These are phyloP conservation scores for Nettapus auritus DNA, from an alignment of 2,113 vertebrate species.

Conservation along the genomic window DNA sequence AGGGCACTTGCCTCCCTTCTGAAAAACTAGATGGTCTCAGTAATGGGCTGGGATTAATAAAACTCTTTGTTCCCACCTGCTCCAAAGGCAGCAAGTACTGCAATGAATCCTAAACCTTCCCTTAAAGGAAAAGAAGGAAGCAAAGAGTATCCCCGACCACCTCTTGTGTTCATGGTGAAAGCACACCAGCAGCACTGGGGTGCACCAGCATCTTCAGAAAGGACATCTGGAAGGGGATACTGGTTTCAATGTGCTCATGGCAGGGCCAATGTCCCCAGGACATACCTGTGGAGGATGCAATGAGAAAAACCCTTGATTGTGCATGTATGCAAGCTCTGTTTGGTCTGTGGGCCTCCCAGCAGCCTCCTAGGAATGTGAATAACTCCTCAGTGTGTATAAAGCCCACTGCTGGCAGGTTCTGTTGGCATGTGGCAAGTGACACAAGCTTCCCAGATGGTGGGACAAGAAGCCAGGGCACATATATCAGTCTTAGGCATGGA, in stretches of 20 bases:
- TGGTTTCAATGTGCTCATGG: neutral
- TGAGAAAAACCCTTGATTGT: neutral
- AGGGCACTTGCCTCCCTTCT: neutral
- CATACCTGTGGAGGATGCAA: neutral
- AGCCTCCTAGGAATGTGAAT: fast-evolving
- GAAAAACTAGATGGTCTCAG: neutral
- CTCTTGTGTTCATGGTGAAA: neutral
- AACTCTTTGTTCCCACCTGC: neutral
- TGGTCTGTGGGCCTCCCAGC: fast-evolving
- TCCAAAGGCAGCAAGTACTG: neutral
- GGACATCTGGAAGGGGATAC: neutral
- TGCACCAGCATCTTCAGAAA: neutral
- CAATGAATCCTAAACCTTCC: neutral
- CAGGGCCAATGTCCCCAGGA: no score
- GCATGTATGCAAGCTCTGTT: neutral
- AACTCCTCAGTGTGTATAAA: neutral
- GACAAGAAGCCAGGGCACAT: neutral
- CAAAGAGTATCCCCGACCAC: neutral
- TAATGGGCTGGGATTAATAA: neutral
- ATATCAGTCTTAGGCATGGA: neutral
- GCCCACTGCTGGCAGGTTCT: neutral
- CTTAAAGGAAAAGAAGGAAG: neutral
- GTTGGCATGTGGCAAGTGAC: neutral
- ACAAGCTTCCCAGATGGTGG: neutral
- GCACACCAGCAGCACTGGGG: neutral